Evolutionary conservation across 92 coral and sea anemone genomes (phyloP).

Genomic region (Porites evermanni): DNA sequence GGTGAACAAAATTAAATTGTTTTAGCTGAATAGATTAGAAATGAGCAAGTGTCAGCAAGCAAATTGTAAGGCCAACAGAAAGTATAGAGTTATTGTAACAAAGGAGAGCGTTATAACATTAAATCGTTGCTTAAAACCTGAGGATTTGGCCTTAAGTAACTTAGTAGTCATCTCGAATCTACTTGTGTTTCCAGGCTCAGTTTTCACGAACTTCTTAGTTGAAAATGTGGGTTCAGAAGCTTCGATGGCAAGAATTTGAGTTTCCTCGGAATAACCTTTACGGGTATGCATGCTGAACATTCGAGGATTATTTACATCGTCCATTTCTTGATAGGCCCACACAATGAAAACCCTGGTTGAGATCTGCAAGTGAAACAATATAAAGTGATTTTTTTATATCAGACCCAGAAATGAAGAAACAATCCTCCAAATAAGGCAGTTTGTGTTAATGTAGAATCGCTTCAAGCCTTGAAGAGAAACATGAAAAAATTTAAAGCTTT

Average conservation of each 20-base stretch:
- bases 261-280: background rate
- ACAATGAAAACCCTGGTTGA: conserved; percentile 25
- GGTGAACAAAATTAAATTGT: too few relatives aligned
- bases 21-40: too few relatives aligned
- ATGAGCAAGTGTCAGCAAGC: too few relatives aligned
- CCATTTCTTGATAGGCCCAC: conserved; percentile 29
- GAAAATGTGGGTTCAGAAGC: background rate
- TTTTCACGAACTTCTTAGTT: background rate
- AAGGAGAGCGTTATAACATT: background rate
- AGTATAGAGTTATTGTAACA: background rate
- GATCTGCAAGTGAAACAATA: background rate
- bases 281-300: conserved; percentile 28
- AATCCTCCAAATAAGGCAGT: background rate
- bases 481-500: too few relatives aligned
- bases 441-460: too few relatives aligned
- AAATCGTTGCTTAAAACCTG: background rate
- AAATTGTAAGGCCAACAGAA: background rate
- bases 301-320: conserved; percentile 12
- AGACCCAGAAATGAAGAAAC: background rate
- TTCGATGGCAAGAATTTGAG: background rate
- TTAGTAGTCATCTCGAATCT: background rate
- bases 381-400: background rate
- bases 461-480: too few relatives aligned
- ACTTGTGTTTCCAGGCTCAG: background rate
- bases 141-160: background rate